phyloP scores from a whole-genome alignment of 2,797 vertebrate genomes.

The Thripadectes ignobilis region DNA sequence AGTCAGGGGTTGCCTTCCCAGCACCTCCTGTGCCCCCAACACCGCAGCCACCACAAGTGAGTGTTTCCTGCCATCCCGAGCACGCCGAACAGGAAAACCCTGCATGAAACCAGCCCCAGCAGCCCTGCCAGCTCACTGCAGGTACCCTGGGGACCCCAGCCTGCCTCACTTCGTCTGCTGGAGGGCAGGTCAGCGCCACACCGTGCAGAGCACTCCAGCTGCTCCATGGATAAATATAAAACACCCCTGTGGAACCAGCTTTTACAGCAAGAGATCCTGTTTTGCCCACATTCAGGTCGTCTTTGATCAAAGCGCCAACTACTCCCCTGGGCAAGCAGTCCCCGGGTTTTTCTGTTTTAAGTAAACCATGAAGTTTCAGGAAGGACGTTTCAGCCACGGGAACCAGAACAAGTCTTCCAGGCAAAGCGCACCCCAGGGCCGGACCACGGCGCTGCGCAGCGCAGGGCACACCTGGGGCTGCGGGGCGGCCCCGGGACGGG shows the following conservation, averaged over 20 bases:
- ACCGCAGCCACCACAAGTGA: rapidly evolving
- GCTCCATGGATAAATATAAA: rapidly evolving
- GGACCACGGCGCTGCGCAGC: not conserved
- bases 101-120: not conserved
- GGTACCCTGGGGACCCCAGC: not conserved
- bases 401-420: not conserved
- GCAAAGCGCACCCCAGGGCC: rapidly evolving
- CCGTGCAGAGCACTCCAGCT: rapidly evolving
- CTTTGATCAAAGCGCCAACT: not conserved
- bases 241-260: not conserved
- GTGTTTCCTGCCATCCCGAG: rapidly evolving
- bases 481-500: not conserved
- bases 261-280: not conserved
- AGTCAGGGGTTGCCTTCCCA: not conserved
- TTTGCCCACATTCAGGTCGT: not conserved
- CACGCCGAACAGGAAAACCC: not conserved
- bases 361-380: not conserved
- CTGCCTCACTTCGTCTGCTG: rapidly evolving
- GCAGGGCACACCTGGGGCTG: not conserved
- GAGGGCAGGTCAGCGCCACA: rapidly evolving
- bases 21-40: rapidly evolving
- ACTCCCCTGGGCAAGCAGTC: not conserved
- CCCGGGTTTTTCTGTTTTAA: not conserved
- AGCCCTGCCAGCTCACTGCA: not conserved
- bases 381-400: rapidly evolving